Conservation (phyloP, 2,888 invertebrate species). For the Ypsolopha scabrella region DNA sequence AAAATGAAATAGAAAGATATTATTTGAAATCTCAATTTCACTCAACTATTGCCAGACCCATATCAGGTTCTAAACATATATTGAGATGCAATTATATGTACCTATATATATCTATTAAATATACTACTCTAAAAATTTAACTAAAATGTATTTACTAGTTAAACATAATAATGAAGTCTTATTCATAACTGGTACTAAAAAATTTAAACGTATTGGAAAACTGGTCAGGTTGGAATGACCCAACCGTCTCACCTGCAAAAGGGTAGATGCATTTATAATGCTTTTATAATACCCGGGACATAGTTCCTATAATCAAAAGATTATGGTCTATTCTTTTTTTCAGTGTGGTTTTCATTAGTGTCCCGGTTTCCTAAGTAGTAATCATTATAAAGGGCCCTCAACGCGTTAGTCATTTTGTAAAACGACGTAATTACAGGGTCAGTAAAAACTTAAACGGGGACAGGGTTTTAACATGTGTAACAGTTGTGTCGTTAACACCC, state of each 20-base stretch:
- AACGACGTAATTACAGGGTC: constrained; percentile 50
- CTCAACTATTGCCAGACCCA: no score
- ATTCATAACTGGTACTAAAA: no score
- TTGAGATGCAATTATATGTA: no score
- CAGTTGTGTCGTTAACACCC: constrained; percentile 9
- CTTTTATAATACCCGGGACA: constrained; percentile 44
- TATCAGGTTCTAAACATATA: no score
- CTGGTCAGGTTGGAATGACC: background rate
- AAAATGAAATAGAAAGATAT: no score
- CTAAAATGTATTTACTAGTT: no score
- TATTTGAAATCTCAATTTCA: no score
- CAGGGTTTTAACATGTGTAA: constrained; percentile 1
- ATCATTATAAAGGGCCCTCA: constrained; percentile 38
- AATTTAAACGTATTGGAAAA: background rate
- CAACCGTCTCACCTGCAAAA: constrained; percentile 38
- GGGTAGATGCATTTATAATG: constrained; percentile 64
- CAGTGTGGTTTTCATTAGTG: constrained; percentile 59
- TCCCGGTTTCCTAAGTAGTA: constrained; percentile 17
- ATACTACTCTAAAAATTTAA: no score
- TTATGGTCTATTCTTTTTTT: constrained; percentile 57
- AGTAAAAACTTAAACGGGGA: constrained; percentile 3
- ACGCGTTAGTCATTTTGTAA: constrained; percentile 35
- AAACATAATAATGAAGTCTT: no score
- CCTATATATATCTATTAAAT: no score
- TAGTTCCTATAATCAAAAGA: constrained; percentile 53